Conservation (phyloP, 2,797 vertebrate species). For the Gymnoscopelus braueri region DNA sequence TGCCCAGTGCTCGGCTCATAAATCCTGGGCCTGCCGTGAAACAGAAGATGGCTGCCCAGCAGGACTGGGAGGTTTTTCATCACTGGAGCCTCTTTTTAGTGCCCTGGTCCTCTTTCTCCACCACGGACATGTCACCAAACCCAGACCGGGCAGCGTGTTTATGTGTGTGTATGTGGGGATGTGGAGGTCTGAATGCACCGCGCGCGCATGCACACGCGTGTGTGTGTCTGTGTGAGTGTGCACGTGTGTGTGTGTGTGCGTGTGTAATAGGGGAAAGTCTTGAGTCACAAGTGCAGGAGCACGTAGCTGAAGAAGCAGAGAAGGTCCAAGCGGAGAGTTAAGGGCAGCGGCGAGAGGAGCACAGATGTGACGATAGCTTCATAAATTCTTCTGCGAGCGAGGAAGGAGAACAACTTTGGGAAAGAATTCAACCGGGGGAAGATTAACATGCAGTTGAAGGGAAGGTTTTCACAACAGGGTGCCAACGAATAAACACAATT, state of each 20-base stretch:
- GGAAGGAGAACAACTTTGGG: slow-evolving; percentile 72
- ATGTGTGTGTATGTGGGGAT: slow-evolving; percentile 52
- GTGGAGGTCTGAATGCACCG: slow-evolving; percentile 15
- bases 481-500: slow-evolving; percentile 98
- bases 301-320: neutral
- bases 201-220: neutral
- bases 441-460: slow-evolving; percentile 94
- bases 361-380: slow-evolving; percentile 55
- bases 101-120: slow-evolving; percentile 41
- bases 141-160: slow-evolving; percentile 43
- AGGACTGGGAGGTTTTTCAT: slow-evolving; percentile 71
- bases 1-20: slow-evolving; percentile 65
- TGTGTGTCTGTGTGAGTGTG: slow-evolving; percentile 9
- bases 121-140: slow-evolving; percentile 68
- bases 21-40: slow-evolving; percentile 70
- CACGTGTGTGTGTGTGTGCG: slow-evolving; percentile 13
- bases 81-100: slow-evolving; percentile 71
- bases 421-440: slow-evolving; percentile 83
- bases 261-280: neutral
- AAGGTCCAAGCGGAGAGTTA: neutral
- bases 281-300: neutral
- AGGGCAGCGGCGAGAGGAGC: slow-evolving; percentile 29
- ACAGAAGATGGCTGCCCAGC: slow-evolving; percentile 76
- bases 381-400: slow-evolving; percentile 70
- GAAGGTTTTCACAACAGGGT: slow-evolving; percentile 89